These are phyloP conservation scores for Rana temporaria DNA, from an alignment of 2,113 vertebrate genomes.

Conservation along the genomic window DNA sequence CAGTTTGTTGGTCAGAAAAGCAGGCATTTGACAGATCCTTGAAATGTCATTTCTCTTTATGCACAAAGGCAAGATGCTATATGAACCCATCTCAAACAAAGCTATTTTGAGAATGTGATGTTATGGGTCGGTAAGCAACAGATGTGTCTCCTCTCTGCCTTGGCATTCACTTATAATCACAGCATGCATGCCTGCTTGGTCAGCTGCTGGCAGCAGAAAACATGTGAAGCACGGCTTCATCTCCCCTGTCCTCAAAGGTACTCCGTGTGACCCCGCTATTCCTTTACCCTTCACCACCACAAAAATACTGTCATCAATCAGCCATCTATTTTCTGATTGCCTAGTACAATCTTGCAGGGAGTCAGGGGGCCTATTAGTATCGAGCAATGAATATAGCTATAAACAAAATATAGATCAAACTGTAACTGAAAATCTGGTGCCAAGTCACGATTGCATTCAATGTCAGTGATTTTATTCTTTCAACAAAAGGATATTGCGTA, in stretches of 20 bases:
- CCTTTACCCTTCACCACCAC: too few relatives aligned
- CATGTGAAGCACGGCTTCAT: background rate
- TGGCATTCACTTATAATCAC: constrained; percentile 26
- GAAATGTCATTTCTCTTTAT: constrained; percentile 32
- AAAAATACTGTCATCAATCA: too few relatives aligned
- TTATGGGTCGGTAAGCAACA: constrained; percentile 46
- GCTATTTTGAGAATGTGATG: constrained; percentile 44
- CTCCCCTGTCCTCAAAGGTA: background rate
- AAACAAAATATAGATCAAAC: too few relatives aligned
- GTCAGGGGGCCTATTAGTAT: too few relatives aligned
- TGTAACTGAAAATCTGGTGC: too few relatives aligned
- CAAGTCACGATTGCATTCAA: too few relatives aligned
- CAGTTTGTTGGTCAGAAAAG: background rate
- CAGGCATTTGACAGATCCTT: background rate
- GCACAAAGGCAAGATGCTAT: constrained; percentile 26
- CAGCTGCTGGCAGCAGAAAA: constrained; percentile 17
- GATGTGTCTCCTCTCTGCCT: constrained; percentile 32
- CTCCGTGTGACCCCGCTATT: background rate
- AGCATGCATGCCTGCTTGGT: constrained; percentile 11
- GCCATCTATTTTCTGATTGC: too few relatives aligned
- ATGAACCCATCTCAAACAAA: constrained; percentile 21
- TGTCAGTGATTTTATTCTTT: too few relatives aligned
- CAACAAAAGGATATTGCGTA: too few relatives aligned
- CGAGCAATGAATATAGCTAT: too few relatives aligned
- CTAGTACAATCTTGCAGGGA: too few relatives aligned